phyloP scores from a whole-genome alignment of 1,140 invertebrate species.

The Drosophila tristis region DNA sequence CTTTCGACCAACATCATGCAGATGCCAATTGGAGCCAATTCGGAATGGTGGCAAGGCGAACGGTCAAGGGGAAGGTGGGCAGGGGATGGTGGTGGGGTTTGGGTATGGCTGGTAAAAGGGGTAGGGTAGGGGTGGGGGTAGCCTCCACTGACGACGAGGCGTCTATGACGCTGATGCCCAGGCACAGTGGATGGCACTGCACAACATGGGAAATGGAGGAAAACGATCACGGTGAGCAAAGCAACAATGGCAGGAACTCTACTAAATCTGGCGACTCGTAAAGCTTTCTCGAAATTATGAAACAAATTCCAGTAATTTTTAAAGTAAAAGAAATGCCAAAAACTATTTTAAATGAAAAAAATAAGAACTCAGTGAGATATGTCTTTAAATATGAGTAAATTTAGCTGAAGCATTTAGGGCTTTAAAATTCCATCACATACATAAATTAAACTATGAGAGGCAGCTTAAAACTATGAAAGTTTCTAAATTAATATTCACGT shows the following conservation, averaged over 20 bases:
- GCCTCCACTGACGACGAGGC: slow-evolving; percentile 67
- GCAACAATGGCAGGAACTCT: too few species aligned
- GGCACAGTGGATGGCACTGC: slow-evolving; percentile 23
- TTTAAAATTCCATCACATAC: too few species aligned
- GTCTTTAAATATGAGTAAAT: too few species aligned
- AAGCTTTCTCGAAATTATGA: too few species aligned
- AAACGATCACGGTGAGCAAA: neutral
- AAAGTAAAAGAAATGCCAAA: too few species aligned
- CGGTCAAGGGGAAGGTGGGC: neutral
- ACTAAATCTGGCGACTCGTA: too few species aligned
- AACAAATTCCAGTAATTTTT: neutral
- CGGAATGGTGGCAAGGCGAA: slow-evolving; percentile 22
- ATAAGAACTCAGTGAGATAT: too few species aligned
- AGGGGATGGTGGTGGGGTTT: slow-evolving; percentile 1
- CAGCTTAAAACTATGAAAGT: too few species aligned
- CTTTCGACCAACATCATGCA: slow-evolving; percentile 70
- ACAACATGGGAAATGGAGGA: neutral
- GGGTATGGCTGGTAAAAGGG: slow-evolving; percentile 6
- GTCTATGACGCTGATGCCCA: slow-evolving; percentile 74
- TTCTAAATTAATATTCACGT: too few species aligned
- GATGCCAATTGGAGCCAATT: slow-evolving; percentile 72
- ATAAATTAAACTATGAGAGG: too few species aligned
- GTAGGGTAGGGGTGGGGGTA: neutral
- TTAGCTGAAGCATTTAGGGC: too few species aligned
- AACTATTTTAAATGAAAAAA: too few species aligned